phyloP scores from a whole-genome alignment of 2,113 vertebrate genomes.

The Lagopus leucura region DNA sequence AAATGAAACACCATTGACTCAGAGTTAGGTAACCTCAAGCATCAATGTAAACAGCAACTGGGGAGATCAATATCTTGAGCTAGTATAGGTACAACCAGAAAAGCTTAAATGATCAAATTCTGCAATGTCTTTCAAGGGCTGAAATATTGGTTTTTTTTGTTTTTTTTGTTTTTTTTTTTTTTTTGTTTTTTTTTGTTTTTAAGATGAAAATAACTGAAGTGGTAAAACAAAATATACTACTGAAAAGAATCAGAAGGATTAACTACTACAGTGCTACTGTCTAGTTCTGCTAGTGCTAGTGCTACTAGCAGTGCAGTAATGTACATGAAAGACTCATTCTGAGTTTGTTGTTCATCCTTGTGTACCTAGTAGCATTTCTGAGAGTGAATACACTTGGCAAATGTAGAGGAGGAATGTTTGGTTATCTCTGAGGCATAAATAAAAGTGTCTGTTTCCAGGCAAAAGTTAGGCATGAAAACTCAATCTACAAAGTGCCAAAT shows the following conservation, averaged over 20 bases:
- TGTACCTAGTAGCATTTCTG: neutral
- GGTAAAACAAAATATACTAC: neutral
- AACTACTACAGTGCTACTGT: neutral
- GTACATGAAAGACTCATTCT: neutral
- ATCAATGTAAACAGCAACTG: neutral
- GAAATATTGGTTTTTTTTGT: neutral
- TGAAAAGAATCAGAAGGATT: neutral
- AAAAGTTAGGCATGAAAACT: conserved; percentile 4
- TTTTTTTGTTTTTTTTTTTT: neutral
- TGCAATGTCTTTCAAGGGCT: neutral
- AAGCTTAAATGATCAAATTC: neutral
- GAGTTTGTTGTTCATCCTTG: neutral
- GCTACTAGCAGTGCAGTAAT: neutral
- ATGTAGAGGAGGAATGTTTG: neutral
- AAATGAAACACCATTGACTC: neutral
- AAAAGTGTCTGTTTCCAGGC: neutral
- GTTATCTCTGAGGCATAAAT: neutral
- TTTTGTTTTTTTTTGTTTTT: neutral
- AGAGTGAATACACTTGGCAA: neutral
- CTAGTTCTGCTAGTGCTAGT: neutral
- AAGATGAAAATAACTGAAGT: neutral
- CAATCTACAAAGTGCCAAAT: conserved; percentile 3
- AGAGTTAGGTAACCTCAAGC: fast-evolving
- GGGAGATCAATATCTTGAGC: neutral
- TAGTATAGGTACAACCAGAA: neutral